Base-by-base conservation (phyloP, 1,140 invertebrate genomes). In the Oreohelix idahoensis region DNA sequence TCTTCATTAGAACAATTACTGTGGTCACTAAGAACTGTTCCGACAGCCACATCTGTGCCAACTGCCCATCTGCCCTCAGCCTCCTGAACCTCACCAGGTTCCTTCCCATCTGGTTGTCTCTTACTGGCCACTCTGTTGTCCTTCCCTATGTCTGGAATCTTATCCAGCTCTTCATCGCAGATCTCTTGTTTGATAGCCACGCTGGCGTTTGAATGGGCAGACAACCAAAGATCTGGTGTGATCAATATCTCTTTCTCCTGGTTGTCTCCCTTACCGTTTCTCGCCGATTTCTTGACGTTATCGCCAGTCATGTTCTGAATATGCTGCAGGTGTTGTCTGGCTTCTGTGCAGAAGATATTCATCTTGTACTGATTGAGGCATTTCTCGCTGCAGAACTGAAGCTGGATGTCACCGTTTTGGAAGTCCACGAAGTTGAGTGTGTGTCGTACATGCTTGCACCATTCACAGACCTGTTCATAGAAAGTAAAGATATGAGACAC, bases 291-390 rank as follows among this genome's bases (percentile, higher is more conserved):
- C 23, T 69, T 81, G 66, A 83, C 84, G 53, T 86, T 77, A 71
- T 86, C 89, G 1, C 87, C 93, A 91, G 11, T 93, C 89, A 93
- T 91, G 77, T 91, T 93, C 58, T 88, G 83, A 69, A 93, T 88
- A 69, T 92, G 94, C 90, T 97, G 96, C 63, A 97, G 94, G 91
- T 97, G 96, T 1, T 96, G 96, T 91, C 97, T 95, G 4, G 97
- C 97, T 92, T 97, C 97, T 39, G 96, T 95, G 93, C 97, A 97
- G 92, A 98, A 98, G 85, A 97, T 97, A 90, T 97, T 96, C 96
- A 98, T 97, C 93, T 98, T 98, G 93, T 97, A 98, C 92, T 97
- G 97, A 90, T 97, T 97, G 70, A 98, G 94, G 90, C 97, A 98
- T 93, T 97, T 97, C 91, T 97, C 96, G 81, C 96, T 94, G 89